Base-by-base conservation (phyloP, 1,140 invertebrate species). In the Papilio machaon region DNA sequence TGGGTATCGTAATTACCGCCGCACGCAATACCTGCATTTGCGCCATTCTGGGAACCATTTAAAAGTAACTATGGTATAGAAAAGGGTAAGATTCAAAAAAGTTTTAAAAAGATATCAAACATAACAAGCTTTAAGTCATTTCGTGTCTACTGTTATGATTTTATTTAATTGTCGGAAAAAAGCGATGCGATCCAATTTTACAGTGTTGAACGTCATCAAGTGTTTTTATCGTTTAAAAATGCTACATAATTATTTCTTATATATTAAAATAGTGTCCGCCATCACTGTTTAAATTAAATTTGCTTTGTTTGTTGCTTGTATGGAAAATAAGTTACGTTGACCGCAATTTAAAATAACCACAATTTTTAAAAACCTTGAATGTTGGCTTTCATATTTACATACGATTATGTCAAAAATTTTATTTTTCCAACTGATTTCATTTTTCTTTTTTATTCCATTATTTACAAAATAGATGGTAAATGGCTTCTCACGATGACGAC, bases 1-100 rank as follows among this genome's bases (percentile, higher is more conserved):
- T 92, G 89, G 77, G 85, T 92, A 93, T 91, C 89, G 82, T 80
- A 83, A 83, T 82, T 79, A 81, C 77, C 52, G 82, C 67, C 64
- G 83, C 91, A 93, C 91, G 91, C 91, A 83, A 93, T 93, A 90
- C 86, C 81, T 92, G 89, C 90, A 92, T 93, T 93, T 93, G 85
- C 81, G 60, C 81, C 74, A 81, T 84, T 88, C 58, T 58, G 58
- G 60, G 77, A 79, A 79, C 58, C 15, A 67, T 67, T 79, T 79
- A 67, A 79, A 79, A 79, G 13, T n/a, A 43, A 43, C 23, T 60
- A 58, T 46, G 10, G 47, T 47, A 64, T 47, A 17, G 2, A 64
- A 79, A 79, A 38, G 19, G 58, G 58, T 64, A 9, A n/a, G 19
- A 79, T 79, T 79, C 30, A 64, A 79, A 79, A 46, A 64, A 64